Conservation (phyloP, 2,797 vertebrate genomes). For the Eupleurogrammus muticus region DNA sequence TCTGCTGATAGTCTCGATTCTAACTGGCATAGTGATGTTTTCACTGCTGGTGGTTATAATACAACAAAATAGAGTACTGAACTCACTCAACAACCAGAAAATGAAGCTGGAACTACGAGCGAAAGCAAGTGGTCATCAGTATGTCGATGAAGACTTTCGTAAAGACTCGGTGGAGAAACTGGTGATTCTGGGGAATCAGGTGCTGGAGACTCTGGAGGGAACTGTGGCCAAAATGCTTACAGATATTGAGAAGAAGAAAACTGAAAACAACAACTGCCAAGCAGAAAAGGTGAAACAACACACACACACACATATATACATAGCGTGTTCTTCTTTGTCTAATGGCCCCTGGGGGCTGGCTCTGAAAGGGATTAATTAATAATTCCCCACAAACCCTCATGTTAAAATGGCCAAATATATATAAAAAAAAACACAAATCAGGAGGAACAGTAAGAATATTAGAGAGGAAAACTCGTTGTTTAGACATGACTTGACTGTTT, state of each 20-base stretch:
- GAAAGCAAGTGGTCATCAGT: rapidly evolving
- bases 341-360: too few species aligned
- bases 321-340: too few species aligned
- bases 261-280: constrained; percentile 7
- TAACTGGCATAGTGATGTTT: not conserved
- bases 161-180: rapidly evolving
- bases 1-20: rapidly evolving
- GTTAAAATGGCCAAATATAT: too few species aligned
- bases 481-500: too few species aligned
- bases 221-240: rapidly evolving
- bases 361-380: too few species aligned
- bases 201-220: rapidly evolving
- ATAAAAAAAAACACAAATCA: too few species aligned
- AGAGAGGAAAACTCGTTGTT: not conserved
- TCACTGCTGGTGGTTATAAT: constrained; percentile 18
- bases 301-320: too few species aligned
- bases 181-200: rapidly evolving
- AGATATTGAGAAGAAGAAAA: constrained; percentile 1
- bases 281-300: constrained; percentile 44
- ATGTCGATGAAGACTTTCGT: rapidly evolving
- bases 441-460: too few species aligned
- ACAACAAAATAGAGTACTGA: not conserved
- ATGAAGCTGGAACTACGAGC: rapidly evolving
- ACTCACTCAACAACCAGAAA: rapidly evolving
- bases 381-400: too few species aligned